Evolutionary conservation across 2,888 invertebrate genomes (phyloP).

Genomic region (Leptopterna dolabrata): DNA sequence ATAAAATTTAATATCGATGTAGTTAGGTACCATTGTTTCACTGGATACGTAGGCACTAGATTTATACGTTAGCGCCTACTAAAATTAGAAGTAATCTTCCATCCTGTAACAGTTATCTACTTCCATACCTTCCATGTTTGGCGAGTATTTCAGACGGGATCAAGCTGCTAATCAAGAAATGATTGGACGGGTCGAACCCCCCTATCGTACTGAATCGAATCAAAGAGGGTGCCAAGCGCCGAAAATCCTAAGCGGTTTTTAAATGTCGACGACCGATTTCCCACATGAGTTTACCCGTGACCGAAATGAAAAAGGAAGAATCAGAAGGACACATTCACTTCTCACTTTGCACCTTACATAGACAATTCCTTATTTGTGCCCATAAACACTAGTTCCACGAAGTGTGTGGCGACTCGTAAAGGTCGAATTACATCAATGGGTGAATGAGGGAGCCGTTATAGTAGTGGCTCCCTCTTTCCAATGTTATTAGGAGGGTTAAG

Average conservation of each 20-base stretch:
- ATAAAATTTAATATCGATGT: too few species aligned
- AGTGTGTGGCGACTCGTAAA: constrained; percentile 7
- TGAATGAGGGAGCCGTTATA: not conserved
- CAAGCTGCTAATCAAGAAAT: too few species aligned
- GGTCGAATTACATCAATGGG: constrained; percentile 37
- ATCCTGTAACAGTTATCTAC: too few species aligned
- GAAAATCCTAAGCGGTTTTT: constrained; percentile 21
- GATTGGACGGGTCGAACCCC: too few species aligned
- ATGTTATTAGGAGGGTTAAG: not conserved
- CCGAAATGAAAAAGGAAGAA: constrained; percentile 32
- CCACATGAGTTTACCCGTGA: constrained; percentile 30
- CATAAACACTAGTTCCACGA: constrained; percentile 49
- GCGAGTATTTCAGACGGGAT: too few species aligned
- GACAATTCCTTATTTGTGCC: constrained; percentile 45
- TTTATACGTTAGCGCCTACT: too few species aligned
- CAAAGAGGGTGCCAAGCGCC: not conserved
- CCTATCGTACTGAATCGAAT: too few species aligned
- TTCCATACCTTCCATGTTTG: too few species aligned
- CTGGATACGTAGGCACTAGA: too few species aligned
- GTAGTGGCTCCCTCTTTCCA: not conserved
- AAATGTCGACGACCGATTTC: constrained; percentile 40
- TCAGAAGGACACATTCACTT: constrained; percentile 48
- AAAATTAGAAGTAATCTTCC: too few species aligned
- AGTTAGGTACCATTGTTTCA: too few species aligned
- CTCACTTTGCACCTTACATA: constrained; percentile 47